These are phyloP conservation scores for Temnothorax unifasciatus DNA, from an alignment of 2,888 invertebrate species.

Conservation along the genomic window DNA sequence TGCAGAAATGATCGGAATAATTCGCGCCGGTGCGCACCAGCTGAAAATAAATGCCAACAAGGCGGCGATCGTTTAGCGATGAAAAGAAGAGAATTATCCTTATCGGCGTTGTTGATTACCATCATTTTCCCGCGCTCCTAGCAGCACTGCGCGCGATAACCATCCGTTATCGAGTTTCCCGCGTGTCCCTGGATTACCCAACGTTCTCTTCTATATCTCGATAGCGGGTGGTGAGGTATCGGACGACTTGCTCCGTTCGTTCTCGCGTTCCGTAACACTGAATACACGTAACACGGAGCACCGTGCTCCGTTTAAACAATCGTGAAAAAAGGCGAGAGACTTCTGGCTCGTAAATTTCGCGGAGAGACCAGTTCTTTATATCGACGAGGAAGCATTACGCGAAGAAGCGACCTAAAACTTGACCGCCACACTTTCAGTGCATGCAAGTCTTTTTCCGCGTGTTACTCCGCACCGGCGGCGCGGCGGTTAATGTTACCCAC, in stretches of 20 bases:
- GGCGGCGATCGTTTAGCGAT: slow-evolving; percentile 39
- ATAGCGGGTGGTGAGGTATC: slow-evolving; percentile 69
- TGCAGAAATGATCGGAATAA: slow-evolving; percentile 22
- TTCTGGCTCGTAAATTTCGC: slow-evolving; percentile 1
- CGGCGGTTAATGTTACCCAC: slow-evolving; percentile 33
- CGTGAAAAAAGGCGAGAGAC: background rate
- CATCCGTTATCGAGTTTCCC: slow-evolving; percentile 71
- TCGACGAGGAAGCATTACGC: slow-evolving; percentile 9
- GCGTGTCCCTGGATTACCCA: slow-evolving; percentile 70
- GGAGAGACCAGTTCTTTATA: slow-evolving; percentile 7
- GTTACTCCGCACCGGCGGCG: slow-evolving; percentile 10
- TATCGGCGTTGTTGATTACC: slow-evolving; percentile 43
- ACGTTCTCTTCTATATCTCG: slow-evolving; percentile 51
- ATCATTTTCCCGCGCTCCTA: slow-evolving; percentile 41
- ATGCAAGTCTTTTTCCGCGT: slow-evolving; percentile 39
- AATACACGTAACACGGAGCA: background rate
- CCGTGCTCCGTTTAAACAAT: background rate
- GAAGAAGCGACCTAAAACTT: slow-evolving; percentile 14
- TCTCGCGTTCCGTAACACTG: slow-evolving; percentile 59
- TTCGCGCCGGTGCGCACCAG: slow-evolving; percentile 12
- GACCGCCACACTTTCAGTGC: background rate
- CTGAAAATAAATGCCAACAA: slow-evolving; percentile 40
- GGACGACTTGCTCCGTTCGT: slow-evolving; percentile 41
- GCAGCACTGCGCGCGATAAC: slow-evolving; percentile 56
- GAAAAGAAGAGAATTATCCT: slow-evolving; percentile 40